Evolutionary conservation across 2,797 vertebrate genomes (phyloP).

Genomic region (Yasuhikotakia modesta): DNA sequence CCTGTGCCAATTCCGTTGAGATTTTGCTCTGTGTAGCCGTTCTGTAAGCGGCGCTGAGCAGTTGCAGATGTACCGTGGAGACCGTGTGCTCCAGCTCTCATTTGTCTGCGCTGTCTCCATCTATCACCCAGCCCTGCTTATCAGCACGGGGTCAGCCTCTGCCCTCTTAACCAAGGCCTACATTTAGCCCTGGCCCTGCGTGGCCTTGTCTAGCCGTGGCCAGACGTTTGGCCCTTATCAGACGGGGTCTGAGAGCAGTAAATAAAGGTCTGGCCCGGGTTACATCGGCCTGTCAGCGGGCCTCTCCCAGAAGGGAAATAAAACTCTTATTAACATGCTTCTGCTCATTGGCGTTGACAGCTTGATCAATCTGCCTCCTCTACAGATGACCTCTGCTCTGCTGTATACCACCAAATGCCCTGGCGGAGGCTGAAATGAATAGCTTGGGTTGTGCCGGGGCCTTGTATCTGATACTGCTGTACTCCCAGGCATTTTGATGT

Average conservation of each 20-base stretch:
- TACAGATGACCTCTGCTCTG: slow-evolving; percentile 45
- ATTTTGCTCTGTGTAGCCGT: background rate
- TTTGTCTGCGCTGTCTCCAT: slow-evolving; percentile 38
- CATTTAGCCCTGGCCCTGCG: slow-evolving; percentile 41
- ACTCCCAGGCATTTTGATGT: background rate
- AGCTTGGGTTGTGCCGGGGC: slow-evolving; percentile 19
- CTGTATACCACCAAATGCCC: slow-evolving; percentile 32
- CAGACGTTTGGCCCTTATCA: slow-evolving; percentile 46
- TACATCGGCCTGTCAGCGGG: slow-evolving; percentile 48
- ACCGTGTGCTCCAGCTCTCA: background rate
- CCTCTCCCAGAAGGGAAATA: slow-evolving; percentile 56
- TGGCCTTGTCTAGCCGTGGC: slow-evolving; percentile 43
- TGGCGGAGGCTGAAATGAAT: slow-evolving; percentile 30
- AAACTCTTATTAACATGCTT: slow-evolving; percentile 59
- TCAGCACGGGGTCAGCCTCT: slow-evolving; percentile 50
- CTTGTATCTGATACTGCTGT: slow-evolving; percentile 26
- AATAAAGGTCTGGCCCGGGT: slow-evolving; percentile 52
- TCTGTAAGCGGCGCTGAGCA: slow-evolving; percentile 9
- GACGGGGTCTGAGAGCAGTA: slow-evolving; percentile 44
- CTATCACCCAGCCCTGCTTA: slow-evolving; percentile 50
- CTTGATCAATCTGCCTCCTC: slow-evolving; percentile 55
- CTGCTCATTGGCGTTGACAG: slow-evolving; percentile 56
- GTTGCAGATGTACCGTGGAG: slow-evolving; percentile 24
- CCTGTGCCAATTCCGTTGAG: background rate
- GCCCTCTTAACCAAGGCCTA: slow-evolving; percentile 28